A percentile compares a stretch with the other conserved stretches of the same genome.
Evolutionary conservation across 2,888 invertebrate genomes (phyloP).

Genomic region (Ligdia adustata): DNA sequence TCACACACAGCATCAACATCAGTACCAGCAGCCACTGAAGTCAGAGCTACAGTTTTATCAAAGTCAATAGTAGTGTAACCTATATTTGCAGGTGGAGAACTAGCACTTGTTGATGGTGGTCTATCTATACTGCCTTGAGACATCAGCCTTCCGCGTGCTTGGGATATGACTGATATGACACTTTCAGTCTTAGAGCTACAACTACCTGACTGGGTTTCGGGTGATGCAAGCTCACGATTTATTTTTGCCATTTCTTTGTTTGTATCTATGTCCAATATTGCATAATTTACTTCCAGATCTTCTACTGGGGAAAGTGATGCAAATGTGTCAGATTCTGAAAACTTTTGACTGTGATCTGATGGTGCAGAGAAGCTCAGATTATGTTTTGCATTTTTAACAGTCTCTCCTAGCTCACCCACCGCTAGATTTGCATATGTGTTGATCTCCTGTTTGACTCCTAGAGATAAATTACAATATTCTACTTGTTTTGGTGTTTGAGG

Average conservation of each 20-base stretch:
- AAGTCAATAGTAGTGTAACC: conserved; percentile 97
- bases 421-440: conserved; percentile 75
- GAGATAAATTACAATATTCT: conserved; percentile 68
- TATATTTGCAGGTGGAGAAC: conserved; percentile 85
- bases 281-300: conserved; percentile 87
- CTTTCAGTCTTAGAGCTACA: conserved; percentile 63
- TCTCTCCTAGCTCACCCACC: conserved; percentile 64
- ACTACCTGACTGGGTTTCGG: conserved; percentile 60
- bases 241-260: conserved; percentile 66
- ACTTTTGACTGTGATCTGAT: conserved; percentile 61
- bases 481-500: conserved; percentile 70
- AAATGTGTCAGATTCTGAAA: conserved; percentile 73
- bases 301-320: conserved; percentile 71
- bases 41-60: conserved; percentile 95
- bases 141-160: conserved; percentile 57
- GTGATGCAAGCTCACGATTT: conserved; percentile 54
- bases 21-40: conserved; percentile 89
- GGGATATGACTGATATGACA: conserved; percentile 57
- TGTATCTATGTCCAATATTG: conserved; percentile 89
- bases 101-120: conserved; percentile 49
- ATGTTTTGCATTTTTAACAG: conserved; percentile 55
- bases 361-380: conserved; percentile 45
- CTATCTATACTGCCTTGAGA: conserved; percentile 69
- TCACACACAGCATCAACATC: conserved; percentile 85
- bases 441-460: conserved; percentile 59